A percentile compares a stretch with the other conserved stretches of the same genome.
Conservation (phyloP, 2,797 vertebrate species). For the Ficedula albicollis region DNA sequence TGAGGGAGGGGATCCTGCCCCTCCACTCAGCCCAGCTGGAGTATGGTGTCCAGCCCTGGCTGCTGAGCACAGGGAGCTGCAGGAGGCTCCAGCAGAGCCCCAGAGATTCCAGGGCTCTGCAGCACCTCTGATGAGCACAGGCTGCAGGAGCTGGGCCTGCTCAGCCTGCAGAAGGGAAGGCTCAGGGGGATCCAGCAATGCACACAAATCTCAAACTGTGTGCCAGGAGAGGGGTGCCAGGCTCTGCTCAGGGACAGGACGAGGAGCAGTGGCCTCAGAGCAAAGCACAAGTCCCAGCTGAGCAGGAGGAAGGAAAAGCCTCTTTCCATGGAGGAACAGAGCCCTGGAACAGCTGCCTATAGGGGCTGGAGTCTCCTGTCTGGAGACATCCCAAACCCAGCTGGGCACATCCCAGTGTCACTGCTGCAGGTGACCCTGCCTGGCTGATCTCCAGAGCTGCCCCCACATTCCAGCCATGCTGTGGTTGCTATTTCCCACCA, state of each 20-base stretch:
- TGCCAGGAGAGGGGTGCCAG: neutral
- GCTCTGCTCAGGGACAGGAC: neutral
- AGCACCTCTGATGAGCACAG: neutral
- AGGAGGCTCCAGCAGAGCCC: neutral
- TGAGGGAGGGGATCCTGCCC: neutral
- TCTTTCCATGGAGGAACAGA: neutral
- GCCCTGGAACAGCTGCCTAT: neutral
- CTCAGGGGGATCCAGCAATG: neutral
- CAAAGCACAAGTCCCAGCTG: neutral
- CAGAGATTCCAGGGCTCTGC: neutral
- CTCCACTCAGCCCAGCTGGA: neutral
- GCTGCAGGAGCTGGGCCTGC: neutral
- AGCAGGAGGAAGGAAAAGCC: neutral
- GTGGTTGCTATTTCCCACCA: neutral
- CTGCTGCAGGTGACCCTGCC: neutral
- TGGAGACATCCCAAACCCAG: neutral
- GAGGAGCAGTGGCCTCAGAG: neutral
- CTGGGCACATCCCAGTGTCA: neutral
- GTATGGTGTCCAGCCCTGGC: fast-evolving
- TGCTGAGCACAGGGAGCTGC: neutral
- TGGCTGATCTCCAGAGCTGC: fast-evolving
- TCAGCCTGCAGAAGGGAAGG: neutral
- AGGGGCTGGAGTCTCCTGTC: neutral
- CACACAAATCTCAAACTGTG: neutral
- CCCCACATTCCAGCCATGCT: neutral